Conservation (phyloP, 2,888 invertebrate species). For the Callimorpha dominula region DNA sequence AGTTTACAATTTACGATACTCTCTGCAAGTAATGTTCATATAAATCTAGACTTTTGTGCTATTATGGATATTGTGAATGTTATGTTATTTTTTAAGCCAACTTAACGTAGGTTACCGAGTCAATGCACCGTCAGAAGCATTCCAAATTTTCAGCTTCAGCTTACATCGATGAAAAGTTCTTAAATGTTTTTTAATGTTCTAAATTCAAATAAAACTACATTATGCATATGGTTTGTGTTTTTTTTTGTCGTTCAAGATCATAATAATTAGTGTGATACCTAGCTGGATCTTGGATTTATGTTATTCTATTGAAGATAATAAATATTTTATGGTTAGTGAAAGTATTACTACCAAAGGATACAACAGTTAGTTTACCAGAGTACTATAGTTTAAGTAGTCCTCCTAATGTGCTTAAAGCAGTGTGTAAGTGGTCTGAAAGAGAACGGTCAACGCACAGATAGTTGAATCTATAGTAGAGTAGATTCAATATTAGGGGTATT, state of each 20-base stretch:
- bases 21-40: background rate
- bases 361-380: too few species aligned
- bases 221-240: conserved; percentile 2
- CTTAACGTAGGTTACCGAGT: conserved; percentile 1
- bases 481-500: too few species aligned
- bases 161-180: background rate
- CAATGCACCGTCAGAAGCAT: background rate
- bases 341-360: too few species aligned
- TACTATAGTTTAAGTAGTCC: too few species aligned
- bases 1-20: background rate
- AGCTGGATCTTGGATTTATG: background rate
- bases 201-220: conserved; percentile 5
- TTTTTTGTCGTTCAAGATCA: background rate
- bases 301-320: background rate
- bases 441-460: too few species aligned
- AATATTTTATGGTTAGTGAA: too few species aligned
- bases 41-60: conserved; percentile 3
- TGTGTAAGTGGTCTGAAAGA: too few species aligned
- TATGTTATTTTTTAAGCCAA: background rate
- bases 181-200: conserved; percentile 22
- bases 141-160: conserved; percentile 16
- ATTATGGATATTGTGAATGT: background rate
- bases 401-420: too few species aligned
- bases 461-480: too few species aligned
- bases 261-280: background rate